Evolutionary conservation across 2,113 vertebrate genomes (phyloP), one percentile per base, ranked within the genome.

Genomic region (Gambusia affinis): DNA sequence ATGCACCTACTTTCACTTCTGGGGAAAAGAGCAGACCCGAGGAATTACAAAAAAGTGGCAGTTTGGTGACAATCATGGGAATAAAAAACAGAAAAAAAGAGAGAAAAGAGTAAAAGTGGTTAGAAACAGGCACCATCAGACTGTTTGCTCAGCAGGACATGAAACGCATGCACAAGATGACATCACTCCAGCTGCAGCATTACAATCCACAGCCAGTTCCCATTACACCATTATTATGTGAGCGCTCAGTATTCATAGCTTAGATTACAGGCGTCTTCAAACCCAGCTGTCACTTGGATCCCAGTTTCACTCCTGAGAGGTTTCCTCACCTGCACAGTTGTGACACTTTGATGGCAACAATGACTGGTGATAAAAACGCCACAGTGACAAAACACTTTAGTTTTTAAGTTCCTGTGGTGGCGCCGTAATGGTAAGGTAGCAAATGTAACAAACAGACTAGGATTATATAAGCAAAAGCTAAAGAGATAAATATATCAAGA

Each of bases 51-150:
- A 27, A 27, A 28, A 44, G 15, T 17, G 47, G 29, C 22, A 29
- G 15, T 42, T 57, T 22, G 27, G 47, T 42, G 19, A 72, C 24
- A 84, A 67, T 28, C 29, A 71, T 28, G 60, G 29, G n/a, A 33
- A 65, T 3, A 64, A 1, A 51, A 24, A 75, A 12, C 15, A 63
- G 17, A 47, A 79, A 30, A 30, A 60, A 31, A 24, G 35, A 37
- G 35, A 35, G 12, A 67, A 33, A 17, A 3, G 39, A 24, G 51
- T 57, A 31, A 64, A 42, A 39, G 35, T 27, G 2, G 8, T 3
- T 6, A 10, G 39, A 2, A 0, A 33, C 28, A 7, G 8, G 4
- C 10, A 6, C 24, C 30, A 37, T 61, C 79, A 64, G 19, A 68
- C 4, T 66, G 60, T 33, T 22, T 35, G 3, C 7, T 67, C 5